Evolutionary conservation across 2,113 vertebrate species (phyloP).

Genomic region (Phoxinus phoxinus): DNA sequence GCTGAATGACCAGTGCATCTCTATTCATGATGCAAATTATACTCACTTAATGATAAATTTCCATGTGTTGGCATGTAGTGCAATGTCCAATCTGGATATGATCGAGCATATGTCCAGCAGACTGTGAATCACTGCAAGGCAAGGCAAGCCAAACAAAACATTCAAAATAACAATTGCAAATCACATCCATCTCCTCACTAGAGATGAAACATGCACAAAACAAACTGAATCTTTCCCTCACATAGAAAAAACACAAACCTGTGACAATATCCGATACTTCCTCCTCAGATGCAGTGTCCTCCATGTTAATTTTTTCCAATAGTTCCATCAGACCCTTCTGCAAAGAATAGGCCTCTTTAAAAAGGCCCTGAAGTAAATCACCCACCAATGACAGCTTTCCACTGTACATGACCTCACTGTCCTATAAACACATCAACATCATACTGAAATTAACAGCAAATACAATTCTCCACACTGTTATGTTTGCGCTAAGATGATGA

Average conservation of each 20-base stretch:
- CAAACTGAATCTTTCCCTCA: not conserved
- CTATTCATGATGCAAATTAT: not conserved
- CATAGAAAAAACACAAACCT: conserved; percentile 72
- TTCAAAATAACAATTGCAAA: not conserved
- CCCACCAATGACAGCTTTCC: conserved; percentile 87
- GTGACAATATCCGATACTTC: conserved; percentile 80
- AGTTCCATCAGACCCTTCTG: conserved; percentile 92
- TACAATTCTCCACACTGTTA: not conserved
- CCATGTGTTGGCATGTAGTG: conserved; percentile 96
- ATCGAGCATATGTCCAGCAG: conserved; percentile 90
- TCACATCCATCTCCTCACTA: not conserved
- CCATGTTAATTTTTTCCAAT: conserved; percentile 82
- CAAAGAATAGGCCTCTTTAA: conserved; percentile 90
- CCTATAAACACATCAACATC: conserved; percentile 70
- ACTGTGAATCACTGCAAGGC: conserved; percentile 86
- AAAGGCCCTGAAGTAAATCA: conserved; percentile 89
- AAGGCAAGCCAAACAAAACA: conserved; percentile 27
- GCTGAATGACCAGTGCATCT: no score
- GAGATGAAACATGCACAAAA: not conserved
- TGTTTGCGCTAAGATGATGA: no score
- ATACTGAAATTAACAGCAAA: not conserved
- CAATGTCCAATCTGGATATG: conserved; percentile 91
- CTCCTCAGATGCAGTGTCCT: conserved; percentile 72
- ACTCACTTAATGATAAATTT: conserved; percentile 97
- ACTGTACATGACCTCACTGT: conserved; percentile 88